Evolutionary conservation across 1,140 invertebrate genomes (phyloP).

Genomic region (Probaryconus sp.): DNA sequence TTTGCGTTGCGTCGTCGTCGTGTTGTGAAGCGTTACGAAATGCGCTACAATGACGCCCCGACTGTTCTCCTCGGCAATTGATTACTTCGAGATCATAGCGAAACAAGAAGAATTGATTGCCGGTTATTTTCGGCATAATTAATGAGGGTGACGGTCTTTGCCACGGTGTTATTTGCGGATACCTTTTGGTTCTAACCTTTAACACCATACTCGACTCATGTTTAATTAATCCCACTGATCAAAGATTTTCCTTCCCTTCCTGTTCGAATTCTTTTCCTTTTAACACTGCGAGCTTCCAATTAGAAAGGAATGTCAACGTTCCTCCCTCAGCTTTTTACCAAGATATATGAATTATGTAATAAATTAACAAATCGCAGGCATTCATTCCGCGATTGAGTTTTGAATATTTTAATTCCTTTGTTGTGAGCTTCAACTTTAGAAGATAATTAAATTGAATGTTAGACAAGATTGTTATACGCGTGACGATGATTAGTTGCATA

Average conservation of each 20-base stretch:
- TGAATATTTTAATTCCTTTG: slow-evolving; percentile 48
- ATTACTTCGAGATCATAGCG: background rate
- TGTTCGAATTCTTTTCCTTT: slow-evolving; percentile 44
- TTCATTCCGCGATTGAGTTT: slow-evolving; percentile 54
- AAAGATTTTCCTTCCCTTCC: slow-evolving; percentile 32
- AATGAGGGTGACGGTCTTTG: slow-evolving; percentile 39
- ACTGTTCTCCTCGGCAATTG: slow-evolving; percentile 14
- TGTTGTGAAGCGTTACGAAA: slow-evolving; percentile 26
- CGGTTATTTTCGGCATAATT: slow-evolving; percentile 23
- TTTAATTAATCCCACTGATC: slow-evolving; percentile 60
- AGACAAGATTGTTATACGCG: no score
- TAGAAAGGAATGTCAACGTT: slow-evolving; percentile 61
- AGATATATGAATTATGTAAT: slow-evolving; percentile 67
- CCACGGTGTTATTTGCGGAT: slow-evolving; percentile 29
- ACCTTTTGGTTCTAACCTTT: slow-evolving; percentile 24
- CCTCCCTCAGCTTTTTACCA: slow-evolving; percentile 3
- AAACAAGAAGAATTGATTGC: background rate
- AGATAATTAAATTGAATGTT: no score
- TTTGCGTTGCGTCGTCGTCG: slow-evolving; percentile 4
- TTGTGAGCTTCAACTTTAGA: no score
- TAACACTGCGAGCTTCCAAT: slow-evolving; percentile 55
- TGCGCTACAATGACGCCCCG: slow-evolving; percentile 18
- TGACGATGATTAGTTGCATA: no score
- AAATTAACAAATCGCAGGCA: slow-evolving; percentile 63
- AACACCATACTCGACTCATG: slow-evolving; percentile 40